Conservation (phyloP, 2,113 vertebrate genomes). For the Apodemus speciosus region DNA sequence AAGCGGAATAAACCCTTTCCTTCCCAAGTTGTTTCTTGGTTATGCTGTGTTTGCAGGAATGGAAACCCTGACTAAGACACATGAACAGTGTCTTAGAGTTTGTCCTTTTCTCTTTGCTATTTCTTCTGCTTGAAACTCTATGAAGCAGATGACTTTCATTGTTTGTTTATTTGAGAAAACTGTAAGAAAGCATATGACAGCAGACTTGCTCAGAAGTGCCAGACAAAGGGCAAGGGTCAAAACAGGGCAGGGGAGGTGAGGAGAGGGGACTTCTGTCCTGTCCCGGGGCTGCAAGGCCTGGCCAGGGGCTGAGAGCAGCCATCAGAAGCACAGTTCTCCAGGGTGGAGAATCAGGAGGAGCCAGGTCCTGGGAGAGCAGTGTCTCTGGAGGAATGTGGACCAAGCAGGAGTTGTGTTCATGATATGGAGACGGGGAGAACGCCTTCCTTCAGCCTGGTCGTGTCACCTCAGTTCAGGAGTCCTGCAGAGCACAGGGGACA, state of each 20-base stretch:
- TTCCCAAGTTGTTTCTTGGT: too few relatives aligned
- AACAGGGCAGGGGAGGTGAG: background rate
- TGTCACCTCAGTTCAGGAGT: constrained; percentile 41
- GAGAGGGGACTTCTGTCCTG: rapidly evolving
- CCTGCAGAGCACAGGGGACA: constrained; percentile 25
- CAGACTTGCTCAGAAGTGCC: background rate
- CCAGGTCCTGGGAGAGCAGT: too few relatives aligned
- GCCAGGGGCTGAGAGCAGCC: rapidly evolving
- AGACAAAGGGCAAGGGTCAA: background rate
- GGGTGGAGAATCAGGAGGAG: background rate
- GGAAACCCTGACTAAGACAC: too few relatives aligned
- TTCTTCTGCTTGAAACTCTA: background rate
- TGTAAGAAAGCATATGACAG: background rate
- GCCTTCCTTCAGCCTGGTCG: background rate
- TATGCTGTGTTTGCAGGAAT: too few relatives aligned
- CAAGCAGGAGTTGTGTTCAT: background rate
- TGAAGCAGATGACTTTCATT: background rate
- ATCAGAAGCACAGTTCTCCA: background rate
- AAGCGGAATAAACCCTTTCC: too few relatives aligned
- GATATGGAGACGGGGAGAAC: rapidly evolving
- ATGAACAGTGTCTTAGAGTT: too few relatives aligned
- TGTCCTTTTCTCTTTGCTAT: background rate
- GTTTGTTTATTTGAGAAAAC: constrained; percentile 1
- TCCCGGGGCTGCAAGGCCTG: background rate
- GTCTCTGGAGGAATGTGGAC: rapidly evolving